Base-by-base conservation (phyloP, 2,797 vertebrate genomes). In the Clarias fuscus region DNA sequence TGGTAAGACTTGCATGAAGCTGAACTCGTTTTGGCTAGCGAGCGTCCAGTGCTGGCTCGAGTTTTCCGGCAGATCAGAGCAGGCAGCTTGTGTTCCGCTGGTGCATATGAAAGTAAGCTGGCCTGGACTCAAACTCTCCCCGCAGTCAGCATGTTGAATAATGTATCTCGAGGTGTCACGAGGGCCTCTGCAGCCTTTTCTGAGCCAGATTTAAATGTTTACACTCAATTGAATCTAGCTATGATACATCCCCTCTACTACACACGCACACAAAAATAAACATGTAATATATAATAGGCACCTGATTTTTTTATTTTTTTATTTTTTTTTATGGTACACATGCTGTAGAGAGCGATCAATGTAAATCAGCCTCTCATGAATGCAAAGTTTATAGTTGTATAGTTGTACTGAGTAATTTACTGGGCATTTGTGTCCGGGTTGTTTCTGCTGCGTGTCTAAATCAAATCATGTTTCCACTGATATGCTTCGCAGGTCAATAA, bases 81-180 rank as follows among this genome's bases (percentile, higher is more conserved):
- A 81, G 86, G 90, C 90, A 86, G 85, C 88, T 83, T 83, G 85
- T 89, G 89, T 91, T 89, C 88, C 73, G 84, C 85, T 83, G 88
- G 67, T 85, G 88, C 90, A 88, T 86, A 86, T 84, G 86, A 88
- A 89, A 91, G 84, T 87, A 80, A 90, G 88, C 88, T 85, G 88
- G 86, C 87, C 79, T 22, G 78, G 73, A 87, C 83, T 88, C 86
- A 90, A 91, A 87, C 89, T 82, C 85, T 88, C 83, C 22, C 77
- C 27, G 70, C 86, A 82, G 84, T 83, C 88, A 83, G 89, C 89
- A 87, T 88, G 90, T 88, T 92, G 88, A 93, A 93, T 92, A 91
- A 93, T 94, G 92, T 87, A 93, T 92, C 86, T 87, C 67, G 83
- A 89, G 90, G 87, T 90, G 89, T 92, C 91, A 92, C 86, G 87